Percentiles rank a stretch among this genome's conserved stretches.
Conservation (phyloP, 1,140 invertebrate species). For the Melipona quadrifasciata region DNA sequence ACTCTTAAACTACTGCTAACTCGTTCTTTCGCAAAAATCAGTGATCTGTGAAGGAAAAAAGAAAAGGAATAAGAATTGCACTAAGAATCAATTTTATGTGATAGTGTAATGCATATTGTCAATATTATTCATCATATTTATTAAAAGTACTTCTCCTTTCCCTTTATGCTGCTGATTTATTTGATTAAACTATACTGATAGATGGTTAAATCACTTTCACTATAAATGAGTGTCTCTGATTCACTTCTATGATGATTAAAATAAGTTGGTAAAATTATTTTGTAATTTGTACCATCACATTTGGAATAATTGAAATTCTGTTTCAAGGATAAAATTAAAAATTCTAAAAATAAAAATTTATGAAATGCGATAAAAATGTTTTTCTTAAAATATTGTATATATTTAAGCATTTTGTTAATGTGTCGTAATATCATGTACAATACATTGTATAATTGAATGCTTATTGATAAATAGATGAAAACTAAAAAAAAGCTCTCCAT, state of each 20-base stretch:
- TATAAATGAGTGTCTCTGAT: neutral
- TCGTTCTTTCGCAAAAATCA: conserved; percentile 40
- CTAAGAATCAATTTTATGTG: neutral
- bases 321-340: neutral
- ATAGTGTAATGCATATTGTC: too few relatives aligned
- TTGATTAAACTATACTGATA: neutral
- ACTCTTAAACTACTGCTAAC: conserved; percentile 6
- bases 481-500: neutral
- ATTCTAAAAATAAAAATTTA: neutral
- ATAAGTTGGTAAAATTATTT: neutral
- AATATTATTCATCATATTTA: neutral
- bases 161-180: neutral
- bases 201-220: conserved; percentile 29
- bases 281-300: neutral
- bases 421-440: too few relatives aligned
- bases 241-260: neutral
- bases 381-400: neutral
- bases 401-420: neutral
- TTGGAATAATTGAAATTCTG: neutral
- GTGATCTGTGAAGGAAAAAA: neutral
- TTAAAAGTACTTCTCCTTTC: neutral
- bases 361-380: neutral
- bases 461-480: neutral
- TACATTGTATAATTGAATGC: neutral
- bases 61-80: neutral